phyloP scores from a whole-genome alignment of 2,113 vertebrate species.

The Ginglymostoma cirratum region DNA sequence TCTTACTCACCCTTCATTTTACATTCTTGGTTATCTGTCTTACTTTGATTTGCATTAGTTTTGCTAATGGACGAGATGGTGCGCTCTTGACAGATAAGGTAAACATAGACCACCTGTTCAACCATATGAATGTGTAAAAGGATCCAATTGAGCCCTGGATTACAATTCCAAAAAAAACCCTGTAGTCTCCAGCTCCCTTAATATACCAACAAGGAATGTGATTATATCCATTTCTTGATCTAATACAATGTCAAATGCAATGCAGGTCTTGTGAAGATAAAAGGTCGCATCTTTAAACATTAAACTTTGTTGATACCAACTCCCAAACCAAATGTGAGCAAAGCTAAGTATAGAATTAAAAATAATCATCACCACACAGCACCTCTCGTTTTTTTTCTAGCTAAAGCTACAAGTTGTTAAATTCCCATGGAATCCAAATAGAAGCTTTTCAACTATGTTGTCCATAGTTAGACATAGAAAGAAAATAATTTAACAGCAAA shows the following conservation, averaged over 20 bases:
- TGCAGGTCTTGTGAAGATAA: neutral
- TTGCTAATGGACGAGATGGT: neutral
- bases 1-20: slow-evolving; percentile 5
- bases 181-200: neutral
- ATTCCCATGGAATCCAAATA: neutral
- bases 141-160: neutral
- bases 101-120: neutral
- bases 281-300: neutral
- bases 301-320: neutral
- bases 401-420: neutral
- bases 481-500: slow-evolving; percentile 55
- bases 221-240: neutral
- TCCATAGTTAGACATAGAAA: slow-evolving; percentile 57
- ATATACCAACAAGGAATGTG: neutral
- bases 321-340: neutral
- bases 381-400: neutral
- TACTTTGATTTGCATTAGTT: slow-evolving; percentile 21
- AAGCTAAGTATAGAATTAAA: neutral
- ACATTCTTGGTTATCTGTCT: slow-evolving; percentile 1
- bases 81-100: slow-evolving; percentile 21
- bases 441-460: neutral
- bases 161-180: neutral
- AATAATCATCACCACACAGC: neutral
- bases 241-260: neutral
- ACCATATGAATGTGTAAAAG: neutral